A percentile compares a stretch with the other conserved stretches of the same genome.
These are phyloP conservation scores for Tetragonula clypearis DNA, from an alignment of 1,140 invertebrate species.

Conservation along the genomic window DNA sequence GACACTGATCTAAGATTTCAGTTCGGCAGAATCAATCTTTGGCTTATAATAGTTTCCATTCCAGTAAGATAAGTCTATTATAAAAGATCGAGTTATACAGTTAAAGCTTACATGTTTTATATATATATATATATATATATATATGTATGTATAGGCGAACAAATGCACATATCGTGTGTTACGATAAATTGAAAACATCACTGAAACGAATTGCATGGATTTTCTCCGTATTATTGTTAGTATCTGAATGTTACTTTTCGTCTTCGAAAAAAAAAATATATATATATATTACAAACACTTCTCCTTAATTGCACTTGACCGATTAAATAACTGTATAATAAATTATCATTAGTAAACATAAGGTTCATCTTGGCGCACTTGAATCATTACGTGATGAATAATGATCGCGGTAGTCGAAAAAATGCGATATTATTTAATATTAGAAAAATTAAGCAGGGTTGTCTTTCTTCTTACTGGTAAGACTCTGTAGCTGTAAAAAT, in stretches of 20 bases:
- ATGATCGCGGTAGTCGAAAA: background rate
- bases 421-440: conserved; percentile 17
- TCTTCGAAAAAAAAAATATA: background rate
- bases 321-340: background rate
- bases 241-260: background rate
- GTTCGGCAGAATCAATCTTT: conserved; percentile 30
- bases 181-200: background rate
- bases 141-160: too few relatives aligned
- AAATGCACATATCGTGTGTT: background rate
- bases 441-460: conserved; percentile 77
- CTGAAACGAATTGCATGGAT: background rate
- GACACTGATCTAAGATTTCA: conserved; percentile 14
- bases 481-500: conserved; percentile 82
- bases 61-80: background rate
- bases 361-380: background rate
- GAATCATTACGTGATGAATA: background rate
- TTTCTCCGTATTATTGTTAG: background rate
- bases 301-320: too few relatives aligned
- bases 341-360: background rate
- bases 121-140: too few relatives aligned
- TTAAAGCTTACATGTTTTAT: background rate
- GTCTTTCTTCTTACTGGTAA: conserved; percentile 79
- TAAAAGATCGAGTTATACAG: background rate
- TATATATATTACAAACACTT: background rate
- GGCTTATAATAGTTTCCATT: conserved; percentile 2